Evolutionary conservation across 2,888 invertebrate species (phyloP).

Genomic region (Deilephila porcellus): DNA sequence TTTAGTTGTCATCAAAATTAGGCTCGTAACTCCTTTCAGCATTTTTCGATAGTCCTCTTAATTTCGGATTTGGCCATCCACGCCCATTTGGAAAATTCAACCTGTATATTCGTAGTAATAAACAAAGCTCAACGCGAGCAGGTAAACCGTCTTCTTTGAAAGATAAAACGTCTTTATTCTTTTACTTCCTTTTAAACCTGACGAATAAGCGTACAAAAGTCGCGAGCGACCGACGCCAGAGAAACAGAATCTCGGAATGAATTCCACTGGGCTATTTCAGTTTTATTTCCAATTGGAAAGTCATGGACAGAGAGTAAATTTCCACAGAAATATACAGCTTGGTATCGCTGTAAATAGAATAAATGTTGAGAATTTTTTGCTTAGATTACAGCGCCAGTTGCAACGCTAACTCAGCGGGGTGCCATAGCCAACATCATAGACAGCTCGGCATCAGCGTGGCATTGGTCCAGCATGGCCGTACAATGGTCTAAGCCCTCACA

Average conservation of each 20-base stretch:
- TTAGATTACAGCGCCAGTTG: too few species aligned
- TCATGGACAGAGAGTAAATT: neutral
- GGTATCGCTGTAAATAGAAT: neutral
- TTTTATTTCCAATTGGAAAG: neutral
- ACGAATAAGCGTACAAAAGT: neutral
- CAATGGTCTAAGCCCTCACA: too few species aligned
- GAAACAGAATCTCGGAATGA: neutral
- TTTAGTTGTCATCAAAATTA: too few species aligned
- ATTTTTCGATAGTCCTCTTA: too few species aligned
- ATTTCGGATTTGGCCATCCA: too few species aligned
- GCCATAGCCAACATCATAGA: too few species aligned
- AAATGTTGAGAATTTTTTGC: neutral
- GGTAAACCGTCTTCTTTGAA: neutral
- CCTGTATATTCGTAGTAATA: neutral
- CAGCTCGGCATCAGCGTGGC: too few species aligned
- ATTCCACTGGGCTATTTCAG: neutral
- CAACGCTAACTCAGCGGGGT: too few species aligned
- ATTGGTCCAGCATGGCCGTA: too few species aligned
- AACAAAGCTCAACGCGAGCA: neutral
- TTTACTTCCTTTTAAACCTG: neutral
- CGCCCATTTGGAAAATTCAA: too few species aligned
- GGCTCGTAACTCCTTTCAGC: too few species aligned
- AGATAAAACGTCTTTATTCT: neutral
- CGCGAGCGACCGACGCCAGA: neutral
- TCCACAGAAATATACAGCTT: neutral